Conservation (phyloP, 1,140 invertebrate genomes). For the Drosophila insularis region DNA sequence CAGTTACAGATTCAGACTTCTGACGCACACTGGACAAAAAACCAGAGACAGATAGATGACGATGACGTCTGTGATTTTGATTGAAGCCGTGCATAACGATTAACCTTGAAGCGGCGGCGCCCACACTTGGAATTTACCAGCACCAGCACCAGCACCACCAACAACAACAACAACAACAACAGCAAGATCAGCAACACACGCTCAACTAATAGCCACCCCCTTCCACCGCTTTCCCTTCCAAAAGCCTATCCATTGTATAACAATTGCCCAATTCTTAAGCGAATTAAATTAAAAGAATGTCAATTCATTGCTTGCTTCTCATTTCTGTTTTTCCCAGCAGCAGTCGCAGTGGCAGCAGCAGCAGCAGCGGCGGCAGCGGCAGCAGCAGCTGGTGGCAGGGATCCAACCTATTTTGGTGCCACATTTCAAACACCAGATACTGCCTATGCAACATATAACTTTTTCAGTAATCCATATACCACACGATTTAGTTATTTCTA, state of each 20-base stretch:
- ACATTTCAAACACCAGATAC: slow-evolving; percentile 71
- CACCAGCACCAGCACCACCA: slow-evolving; percentile 33
- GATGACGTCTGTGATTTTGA: slow-evolving; percentile 63
- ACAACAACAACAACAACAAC: neutral
- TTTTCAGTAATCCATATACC: slow-evolving; percentile 65
- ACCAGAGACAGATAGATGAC: slow-evolving; percentile 38
- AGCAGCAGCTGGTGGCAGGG: slow-evolving; percentile 49
- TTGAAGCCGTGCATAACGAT: slow-evolving; percentile 51
- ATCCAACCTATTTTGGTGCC: slow-evolving; percentile 66
- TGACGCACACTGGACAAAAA: slow-evolving; percentile 38
- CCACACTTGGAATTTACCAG: slow-evolving; percentile 71
- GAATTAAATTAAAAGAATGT: slow-evolving; percentile 41
- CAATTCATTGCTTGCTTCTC: neutral
- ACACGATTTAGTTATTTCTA: slow-evolving; percentile 68
- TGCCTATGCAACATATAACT: slow-evolving; percentile 69
- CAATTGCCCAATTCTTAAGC: slow-evolving; percentile 58
- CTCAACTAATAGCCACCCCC: slow-evolving; percentile 48
- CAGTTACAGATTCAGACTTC: slow-evolving; percentile 10
- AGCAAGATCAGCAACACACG: slow-evolving; percentile 31
- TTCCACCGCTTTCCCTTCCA: neutral
- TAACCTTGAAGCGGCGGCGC: slow-evolving; percentile 69
- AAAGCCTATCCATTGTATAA: neutral
- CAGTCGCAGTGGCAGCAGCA: slow-evolving; percentile 62
- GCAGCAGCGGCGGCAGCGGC: slow-evolving; percentile 57
- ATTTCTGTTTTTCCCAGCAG: slow-evolving; percentile 38